A percentile compares a stretch with the other conserved stretches of the same genome.
phyloP scores from a whole-genome alignment of 1,140 invertebrate species.

The Tetramorium parvispinum region DNA sequence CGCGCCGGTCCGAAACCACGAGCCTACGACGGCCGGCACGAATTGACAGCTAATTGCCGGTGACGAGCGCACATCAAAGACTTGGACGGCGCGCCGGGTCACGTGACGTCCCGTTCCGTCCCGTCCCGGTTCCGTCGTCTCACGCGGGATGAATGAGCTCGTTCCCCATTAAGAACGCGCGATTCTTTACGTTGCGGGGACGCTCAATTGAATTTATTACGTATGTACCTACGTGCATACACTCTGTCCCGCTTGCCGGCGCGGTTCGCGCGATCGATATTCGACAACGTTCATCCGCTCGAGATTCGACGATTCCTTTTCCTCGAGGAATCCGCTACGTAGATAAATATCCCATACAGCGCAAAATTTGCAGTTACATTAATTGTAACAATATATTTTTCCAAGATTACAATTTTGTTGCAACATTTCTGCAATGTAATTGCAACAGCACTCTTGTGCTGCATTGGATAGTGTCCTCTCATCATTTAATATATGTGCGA shows the following conservation, averaged over 20 bases:
- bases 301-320: not conserved
- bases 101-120: constrained; percentile 68
- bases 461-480: too few species aligned
- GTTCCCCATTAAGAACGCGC: constrained; percentile 75
- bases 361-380: too few species aligned
- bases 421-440: too few species aligned
- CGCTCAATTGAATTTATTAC: constrained; percentile 71
- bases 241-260: constrained; percentile 48
- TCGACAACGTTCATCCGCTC: constrained; percentile 5
- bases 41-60: constrained; percentile 74
- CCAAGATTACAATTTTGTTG: too few species aligned
- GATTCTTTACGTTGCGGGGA: constrained; percentile 60
- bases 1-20: constrained; percentile 58
- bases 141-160: constrained; percentile 75
- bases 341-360: too few species aligned
- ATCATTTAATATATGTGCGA: too few species aligned
- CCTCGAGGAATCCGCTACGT: too few species aligned
- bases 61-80: constrained; percentile 73
- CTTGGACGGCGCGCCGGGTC: constrained; percentile 63
- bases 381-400: too few species aligned
- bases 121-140: constrained; percentile 44
- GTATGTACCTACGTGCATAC: constrained; percentile 31
- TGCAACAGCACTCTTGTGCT: too few species aligned
- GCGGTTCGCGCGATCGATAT: constrained; percentile 62
- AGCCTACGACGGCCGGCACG: constrained; percentile 56